Evolutionary conservation across 2,888 invertebrate genomes (phyloP).

Genomic region (Blastobasis lacticolella): DNA sequence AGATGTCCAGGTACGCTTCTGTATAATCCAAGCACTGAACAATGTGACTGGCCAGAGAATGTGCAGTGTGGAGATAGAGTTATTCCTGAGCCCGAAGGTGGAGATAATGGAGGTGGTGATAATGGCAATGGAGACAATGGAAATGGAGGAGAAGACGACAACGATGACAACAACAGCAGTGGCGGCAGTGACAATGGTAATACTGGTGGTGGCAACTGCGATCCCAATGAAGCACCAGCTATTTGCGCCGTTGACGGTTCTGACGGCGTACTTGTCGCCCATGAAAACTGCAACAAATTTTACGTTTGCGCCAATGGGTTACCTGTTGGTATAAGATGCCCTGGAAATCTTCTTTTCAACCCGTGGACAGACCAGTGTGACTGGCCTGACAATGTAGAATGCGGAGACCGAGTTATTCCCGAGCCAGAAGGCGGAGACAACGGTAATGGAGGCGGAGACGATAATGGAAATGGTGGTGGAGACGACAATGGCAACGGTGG

Average conservation of each 20-base stretch:
- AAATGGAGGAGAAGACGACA: not conserved
- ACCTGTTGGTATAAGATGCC: conserved; percentile 22
- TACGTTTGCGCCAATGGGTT: conserved; percentile 23
- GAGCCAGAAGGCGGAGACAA: conserved; percentile 1
- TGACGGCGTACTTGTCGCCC: conserved; percentile 26
- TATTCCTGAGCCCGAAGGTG: not conserved
- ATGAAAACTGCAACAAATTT: conserved; percentile 26
- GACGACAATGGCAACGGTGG: conserved; percentile 5
- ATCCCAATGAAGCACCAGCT: conserved; percentile 22
- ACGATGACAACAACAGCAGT: not conserved
- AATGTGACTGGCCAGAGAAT: conserved; percentile 9
- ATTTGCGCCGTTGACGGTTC: conserved; percentile 27
- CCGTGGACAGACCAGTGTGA: conserved; percentile 25
- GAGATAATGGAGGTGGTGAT: not conserved
- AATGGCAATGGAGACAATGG: not conserved
- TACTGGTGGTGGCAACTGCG: conserved; percentile 11
- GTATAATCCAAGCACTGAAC: conserved; percentile 19
- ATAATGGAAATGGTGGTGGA: too few species aligned
- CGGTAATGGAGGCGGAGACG: not conserved
- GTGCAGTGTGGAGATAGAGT: conserved; percentile 26
- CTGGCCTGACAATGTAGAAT: conserved; percentile 24
- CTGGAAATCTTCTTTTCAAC: conserved; percentile 23
- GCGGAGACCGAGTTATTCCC: conserved; percentile 6
- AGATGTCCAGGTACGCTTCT: conserved; percentile 17
- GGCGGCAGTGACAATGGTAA: not conserved